Base-by-base conservation (phyloP, 2,113 vertebrate genomes). In the Lasiurus borealis region DNA sequence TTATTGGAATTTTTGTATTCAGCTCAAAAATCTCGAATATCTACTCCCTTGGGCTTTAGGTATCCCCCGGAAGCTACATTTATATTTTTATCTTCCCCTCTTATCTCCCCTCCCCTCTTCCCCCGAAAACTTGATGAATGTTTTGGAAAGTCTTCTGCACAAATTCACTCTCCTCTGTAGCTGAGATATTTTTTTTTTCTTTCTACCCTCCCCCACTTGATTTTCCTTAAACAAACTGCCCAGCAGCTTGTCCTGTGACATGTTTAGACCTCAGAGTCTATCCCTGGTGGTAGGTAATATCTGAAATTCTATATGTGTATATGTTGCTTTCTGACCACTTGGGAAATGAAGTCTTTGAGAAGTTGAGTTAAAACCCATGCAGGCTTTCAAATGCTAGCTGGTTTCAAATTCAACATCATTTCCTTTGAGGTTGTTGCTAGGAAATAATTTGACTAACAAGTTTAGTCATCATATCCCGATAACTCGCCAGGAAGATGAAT, bases 361-460 rank as follows among this genome's bases (percentile, higher is more conserved):
- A 93, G 13, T 29, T 52, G 25, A 36, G 25, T 36, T 88, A 46
- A 64, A 91, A 88, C 18, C 25, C 34, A 94, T 27, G 72, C 25
- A 88, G 23, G 19, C 21, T 91, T 90, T 95, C 46, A 78, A 93
- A 81, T 62, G 8, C 71, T 83, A 50, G 3, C 62, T 21, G 5
- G 14, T 82, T 93, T 87, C 19, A 90, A 46, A 44, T 52, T 95
- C 66, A 91, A 44, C 31, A 80, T 40, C 4, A 2, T 75, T 92
- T 92, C 50, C 87, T 96, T 59, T 75, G 34, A 95, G 48, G 50
- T 46, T 87, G 64, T 87, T 93, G 29, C 88, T 96, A 94, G 73
- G 90, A 96, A 97, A 93, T 94, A 12, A 77, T 91, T 95, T 96
- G 71, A 94, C 80, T 69, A 93, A 95, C 16, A 57, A 82, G 54